Conservation (phyloP, 2,888 invertebrate genomes). For the Fragum whitleyi region DNA sequence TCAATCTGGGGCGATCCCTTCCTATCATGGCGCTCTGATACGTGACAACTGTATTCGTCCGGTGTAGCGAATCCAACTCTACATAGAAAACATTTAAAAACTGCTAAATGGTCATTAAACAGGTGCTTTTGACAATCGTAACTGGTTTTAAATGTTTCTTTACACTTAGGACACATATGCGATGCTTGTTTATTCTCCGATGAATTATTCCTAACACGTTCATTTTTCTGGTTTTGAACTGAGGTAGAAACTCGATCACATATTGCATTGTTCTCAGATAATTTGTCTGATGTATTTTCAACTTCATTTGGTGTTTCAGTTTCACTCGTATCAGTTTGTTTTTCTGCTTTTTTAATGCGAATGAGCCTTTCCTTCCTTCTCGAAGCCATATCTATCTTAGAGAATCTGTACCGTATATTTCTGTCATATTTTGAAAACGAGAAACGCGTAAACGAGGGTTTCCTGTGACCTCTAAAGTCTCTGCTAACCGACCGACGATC, state of each 20-base stretch:
- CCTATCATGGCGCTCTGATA: not conserved
- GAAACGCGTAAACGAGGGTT: not conserved
- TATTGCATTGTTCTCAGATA: not conserved
- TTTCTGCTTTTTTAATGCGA: not conserved
- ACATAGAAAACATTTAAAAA: constrained; percentile 12
- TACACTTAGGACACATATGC: not conserved
- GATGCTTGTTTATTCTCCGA: too few relatives aligned
- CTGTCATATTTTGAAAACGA: not conserved
- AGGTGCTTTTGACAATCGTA: not conserved
- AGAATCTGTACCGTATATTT: not conserved
- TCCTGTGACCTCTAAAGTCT: not conserved
- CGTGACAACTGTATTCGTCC: not conserved
- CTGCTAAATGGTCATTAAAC: constrained; percentile 1
- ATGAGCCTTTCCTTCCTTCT: not conserved
- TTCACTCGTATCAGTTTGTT: not conserved
- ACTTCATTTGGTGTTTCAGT: not conserved
- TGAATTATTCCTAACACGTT: not conserved
- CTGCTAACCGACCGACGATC: not conserved
- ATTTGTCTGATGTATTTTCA: not conserved
- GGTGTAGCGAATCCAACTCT: not conserved
- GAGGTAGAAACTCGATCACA: too few relatives aligned
- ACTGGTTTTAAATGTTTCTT: not conserved
- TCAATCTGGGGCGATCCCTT: not conserved
- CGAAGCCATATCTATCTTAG: not conserved
- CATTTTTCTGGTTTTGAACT: not conserved